Base-by-base conservation (phyloP, 64 coral and sea anemone species). In the Hydrozoanthus tunicans region DNA sequence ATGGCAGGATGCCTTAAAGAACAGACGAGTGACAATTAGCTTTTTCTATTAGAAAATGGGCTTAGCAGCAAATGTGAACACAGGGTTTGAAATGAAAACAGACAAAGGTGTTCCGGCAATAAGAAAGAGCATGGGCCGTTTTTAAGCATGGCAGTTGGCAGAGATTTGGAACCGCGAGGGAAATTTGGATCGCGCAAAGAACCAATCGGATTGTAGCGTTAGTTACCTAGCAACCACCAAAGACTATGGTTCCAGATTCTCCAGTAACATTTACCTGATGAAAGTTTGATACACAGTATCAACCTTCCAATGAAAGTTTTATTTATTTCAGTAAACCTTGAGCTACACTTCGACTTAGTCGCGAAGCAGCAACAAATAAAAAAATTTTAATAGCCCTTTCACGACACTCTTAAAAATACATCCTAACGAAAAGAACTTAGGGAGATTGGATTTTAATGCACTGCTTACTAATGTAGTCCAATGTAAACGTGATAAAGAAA, bases 1-100 rank as follows among this genome's bases (percentile, higher is more conserved):
- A 98, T 93, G 5, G 89, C 93, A 6, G 96, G 96, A 70, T 91
- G 74, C 96, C 96, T 98, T 85, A 63, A 77, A 80, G 23, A 79
- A 77, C 61, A 81, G 70, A 81, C 70, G 62, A n/a, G 24, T n/a
- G 64, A 69, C 63, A 85, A 85, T 85, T 70, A 85, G 82, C 4
- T 67, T 83, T 32, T 51, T 76, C 7, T 53, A 8, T 76, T 12
- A 4, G 51, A 53, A 9, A 53, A 7, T 43, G 5, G 9, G 9
- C 25, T 9, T 7, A 24, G 7, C 7, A 72, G n/a, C 5, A 72
- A 43, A 74, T 43, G 10, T 51, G 12, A 74, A 52, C 3, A 14
- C 53, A 12, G 5, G 10, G 5, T n/a, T 69, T 14, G 14, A 76
- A 76, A 53, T 32, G 53, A 76, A 11, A 10, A 76, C 26, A 12